Evolutionary conservation across 2,113 vertebrate genomes (phyloP).

Genomic region (Gavia stellata): DNA sequence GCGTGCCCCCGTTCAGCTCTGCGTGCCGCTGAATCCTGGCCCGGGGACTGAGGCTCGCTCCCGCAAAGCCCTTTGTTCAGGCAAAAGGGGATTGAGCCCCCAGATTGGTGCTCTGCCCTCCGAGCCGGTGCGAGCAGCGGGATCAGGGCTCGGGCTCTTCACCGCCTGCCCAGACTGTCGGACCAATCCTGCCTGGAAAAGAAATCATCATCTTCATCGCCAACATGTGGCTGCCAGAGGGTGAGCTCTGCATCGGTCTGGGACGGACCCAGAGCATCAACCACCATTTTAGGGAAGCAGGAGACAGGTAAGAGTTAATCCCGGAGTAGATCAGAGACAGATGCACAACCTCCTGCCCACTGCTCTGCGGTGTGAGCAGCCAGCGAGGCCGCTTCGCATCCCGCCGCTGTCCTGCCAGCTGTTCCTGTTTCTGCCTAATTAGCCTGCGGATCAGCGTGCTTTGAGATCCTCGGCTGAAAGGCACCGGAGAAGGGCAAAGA

Average conservation of each 20-base stretch:
- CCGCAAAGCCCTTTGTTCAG: not conserved
- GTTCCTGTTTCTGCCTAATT: conserved; percentile 3
- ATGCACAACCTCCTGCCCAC: not conserved
- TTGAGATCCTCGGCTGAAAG: conserved; percentile 7
- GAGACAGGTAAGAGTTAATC: not conserved
- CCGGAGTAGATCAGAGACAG: not conserved
- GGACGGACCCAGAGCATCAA: not conserved
- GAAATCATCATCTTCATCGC: not conserved
- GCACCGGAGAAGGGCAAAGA: conserved; percentile 7
- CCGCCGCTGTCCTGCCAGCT: not conserved
- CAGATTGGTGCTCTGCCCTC: not conserved
- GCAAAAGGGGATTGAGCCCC: not conserved
- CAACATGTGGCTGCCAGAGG: accelerated
- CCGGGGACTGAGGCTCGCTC: accelerated
- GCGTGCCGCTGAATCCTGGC: not conserved
- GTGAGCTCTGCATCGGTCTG: not conserved
- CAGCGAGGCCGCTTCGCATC: not conserved
- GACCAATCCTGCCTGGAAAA: not conserved
- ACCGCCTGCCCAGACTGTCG: not conserved
- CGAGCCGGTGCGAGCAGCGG: not conserved
- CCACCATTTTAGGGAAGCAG: not conserved
- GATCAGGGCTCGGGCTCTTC: not conserved
- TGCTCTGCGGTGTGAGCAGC: not conserved
- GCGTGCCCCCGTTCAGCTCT: accelerated
- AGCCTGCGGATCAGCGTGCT: not conserved